These are phyloP conservation scores for Hipposideros armiger DNA, from an alignment of 2,113 vertebrate species.

Conservation along the genomic window DNA sequence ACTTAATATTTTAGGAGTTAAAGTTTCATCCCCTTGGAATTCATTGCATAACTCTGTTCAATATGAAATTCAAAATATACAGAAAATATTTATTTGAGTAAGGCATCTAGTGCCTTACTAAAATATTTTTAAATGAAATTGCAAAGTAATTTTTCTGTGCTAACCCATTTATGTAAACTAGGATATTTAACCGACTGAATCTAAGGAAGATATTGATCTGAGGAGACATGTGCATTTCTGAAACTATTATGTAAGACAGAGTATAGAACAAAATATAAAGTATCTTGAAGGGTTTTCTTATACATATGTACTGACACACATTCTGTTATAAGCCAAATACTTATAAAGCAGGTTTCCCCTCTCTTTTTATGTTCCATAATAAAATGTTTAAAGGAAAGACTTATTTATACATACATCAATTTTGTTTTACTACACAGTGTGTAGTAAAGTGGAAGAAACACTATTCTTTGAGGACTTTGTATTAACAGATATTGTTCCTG, in stretches of 20 bases:
- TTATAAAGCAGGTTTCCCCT: neutral
- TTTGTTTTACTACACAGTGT: neutral
- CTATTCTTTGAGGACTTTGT: neutral
- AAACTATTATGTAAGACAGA: neutral
- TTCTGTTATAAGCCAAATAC: neutral
- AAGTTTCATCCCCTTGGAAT: neutral
- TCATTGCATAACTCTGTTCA: neutral
- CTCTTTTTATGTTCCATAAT: neutral
- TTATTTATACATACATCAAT: neutral
- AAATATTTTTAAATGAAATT: neutral
- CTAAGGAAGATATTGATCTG: neutral
- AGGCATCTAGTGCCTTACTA: neutral
- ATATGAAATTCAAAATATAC: neutral
- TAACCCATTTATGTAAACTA: neutral
- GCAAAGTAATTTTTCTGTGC: slow-evolving; percentile 34
- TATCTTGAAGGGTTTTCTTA: neutral
- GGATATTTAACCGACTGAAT: neutral
- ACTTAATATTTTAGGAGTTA: neutral
- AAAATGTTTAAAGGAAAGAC: slow-evolving; percentile 29
- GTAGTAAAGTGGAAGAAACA: neutral
- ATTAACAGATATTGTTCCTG: neutral
- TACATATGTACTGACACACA: neutral
- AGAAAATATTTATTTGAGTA: slow-evolving; percentile 34
- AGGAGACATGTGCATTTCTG: neutral
- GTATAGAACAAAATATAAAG: neutral